phyloP scores from a whole-genome alignment of 2,888 invertebrate genomes.

The Phengaris alcon region DNA sequence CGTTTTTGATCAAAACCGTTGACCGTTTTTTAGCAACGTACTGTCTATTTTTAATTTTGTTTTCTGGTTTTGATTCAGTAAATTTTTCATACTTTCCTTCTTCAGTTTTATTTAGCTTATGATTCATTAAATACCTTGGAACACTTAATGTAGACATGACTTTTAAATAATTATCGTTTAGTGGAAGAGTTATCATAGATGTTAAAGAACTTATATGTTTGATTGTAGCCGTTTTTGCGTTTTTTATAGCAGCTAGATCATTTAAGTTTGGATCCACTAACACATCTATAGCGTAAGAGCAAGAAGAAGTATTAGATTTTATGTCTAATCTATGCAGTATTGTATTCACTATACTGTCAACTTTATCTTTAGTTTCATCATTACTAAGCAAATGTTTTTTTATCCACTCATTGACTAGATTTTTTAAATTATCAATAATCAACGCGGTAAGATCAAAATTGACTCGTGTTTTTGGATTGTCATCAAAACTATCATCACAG shows the following conservation, averaged over 20 bases:
- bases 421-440: conserved; percentile 58
- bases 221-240: conserved; percentile 1
- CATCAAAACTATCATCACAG: conserved; percentile 52
- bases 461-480: conserved; percentile 31
- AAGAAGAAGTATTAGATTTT: conserved; percentile 46
- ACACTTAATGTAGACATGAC: conserved; percentile 65
- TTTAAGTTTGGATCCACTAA: conserved; percentile 48
- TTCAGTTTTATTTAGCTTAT: conserved; percentile 44
- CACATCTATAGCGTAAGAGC: conserved; percentile 53
- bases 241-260: neutral
- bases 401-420: conserved; percentile 56
- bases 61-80: conserved; percentile 45
- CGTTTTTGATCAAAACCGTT: neutral
- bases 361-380: conserved; percentile 50
- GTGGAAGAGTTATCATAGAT: conserved; percentile 50
- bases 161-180: conserved; percentile 48
- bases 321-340: conserved; percentile 49
- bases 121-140: conserved; percentile 45
- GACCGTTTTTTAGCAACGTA: neutral
- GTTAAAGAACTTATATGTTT: conserved; percentile 24
- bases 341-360: conserved; percentile 54
- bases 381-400: conserved; percentile 52
- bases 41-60: conserved; percentile 39
- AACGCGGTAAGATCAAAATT: conserved; percentile 51
- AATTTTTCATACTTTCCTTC: conserved; percentile 39